These are phyloP conservation scores for Oreochromis niloticus DNA, from an alignment of 2,113 vertebrate genomes.

Conservation along the genomic window DNA sequence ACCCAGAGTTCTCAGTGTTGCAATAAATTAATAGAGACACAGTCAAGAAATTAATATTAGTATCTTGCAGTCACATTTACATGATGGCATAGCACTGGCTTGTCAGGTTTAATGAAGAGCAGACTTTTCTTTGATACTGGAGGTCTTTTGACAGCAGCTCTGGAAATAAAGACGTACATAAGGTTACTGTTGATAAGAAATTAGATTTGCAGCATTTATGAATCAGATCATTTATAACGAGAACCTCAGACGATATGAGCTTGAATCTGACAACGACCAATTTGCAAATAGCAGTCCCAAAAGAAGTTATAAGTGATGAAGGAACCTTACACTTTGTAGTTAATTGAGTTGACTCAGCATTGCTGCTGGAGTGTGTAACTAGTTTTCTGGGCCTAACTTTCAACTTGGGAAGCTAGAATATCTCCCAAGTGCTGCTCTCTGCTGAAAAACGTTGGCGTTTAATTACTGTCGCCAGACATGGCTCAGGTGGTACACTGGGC, in stretches of 20 bases:
- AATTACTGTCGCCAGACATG: neutral
- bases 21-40: neutral
- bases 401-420: neutral
- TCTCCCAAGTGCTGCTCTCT: neutral
- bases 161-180: neutral
- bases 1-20: neutral
- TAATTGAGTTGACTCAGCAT: neutral
- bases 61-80: neutral
- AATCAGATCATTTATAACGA: neutral
- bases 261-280: neutral
- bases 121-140: rapidly evolving
- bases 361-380: neutral
- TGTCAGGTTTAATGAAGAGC: neutral
- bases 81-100: neutral
- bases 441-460: neutral
- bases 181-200: neutral
- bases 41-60: neutral
- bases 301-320: neutral
- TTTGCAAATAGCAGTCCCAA: neutral
- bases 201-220: neutral
- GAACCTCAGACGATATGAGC: neutral
- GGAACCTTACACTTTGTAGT: neutral
- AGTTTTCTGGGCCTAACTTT: neutral
- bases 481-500: neutral
- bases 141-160: neutral